Percentiles rank a stretch among this genome's conserved stretches.
Evolutionary conservation across 2,797 vertebrate species (phyloP).

Genomic region (Syngnathus acus): DNA sequence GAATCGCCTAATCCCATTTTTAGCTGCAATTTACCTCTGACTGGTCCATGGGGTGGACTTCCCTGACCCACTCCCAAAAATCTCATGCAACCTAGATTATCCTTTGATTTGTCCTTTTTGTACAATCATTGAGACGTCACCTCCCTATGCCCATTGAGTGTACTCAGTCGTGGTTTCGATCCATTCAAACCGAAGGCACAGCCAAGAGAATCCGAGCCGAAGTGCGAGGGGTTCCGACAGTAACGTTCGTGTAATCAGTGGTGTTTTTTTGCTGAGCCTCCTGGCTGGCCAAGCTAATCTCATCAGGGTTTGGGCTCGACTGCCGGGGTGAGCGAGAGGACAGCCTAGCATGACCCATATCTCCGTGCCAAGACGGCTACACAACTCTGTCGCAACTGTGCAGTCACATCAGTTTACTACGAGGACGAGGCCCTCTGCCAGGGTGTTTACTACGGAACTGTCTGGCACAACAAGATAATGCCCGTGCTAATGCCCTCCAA

Average conservation of each 20-base stretch:
- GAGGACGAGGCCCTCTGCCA: constrained; percentile 47
- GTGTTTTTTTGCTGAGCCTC: constrained; percentile 57
- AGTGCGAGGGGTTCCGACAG: constrained; percentile 57
- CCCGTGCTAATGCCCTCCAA: constrained; percentile 44
- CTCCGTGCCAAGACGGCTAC: constrained; percentile 55
- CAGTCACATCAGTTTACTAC: constrained; percentile 51
- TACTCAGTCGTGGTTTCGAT: constrained; percentile 4
- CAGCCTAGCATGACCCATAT: constrained; percentile 67
- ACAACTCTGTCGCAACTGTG: constrained; percentile 28
- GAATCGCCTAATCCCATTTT: constrained; percentile 68
- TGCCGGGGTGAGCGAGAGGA: constrained; percentile 63
- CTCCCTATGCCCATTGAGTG: not conserved
- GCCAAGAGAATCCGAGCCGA: constrained; percentile 41
- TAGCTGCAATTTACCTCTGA: constrained; percentile 62
- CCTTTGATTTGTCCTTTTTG: not conserved
- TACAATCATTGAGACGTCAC: not conserved
- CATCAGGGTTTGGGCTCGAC: constrained; percentile 64
- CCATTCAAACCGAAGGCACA: constrained; percentile 13
- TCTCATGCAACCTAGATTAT: not conserved
- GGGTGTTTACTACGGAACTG: constrained; percentile 55
- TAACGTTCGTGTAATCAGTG: constrained; percentile 58
- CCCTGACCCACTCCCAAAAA: constrained; percentile 18
- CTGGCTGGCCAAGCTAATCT: constrained; percentile 66
- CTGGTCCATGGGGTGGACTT: constrained; percentile 30
- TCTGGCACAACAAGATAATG: constrained; percentile 61